phyloP scores from a whole-genome alignment of 1,140 invertebrate species.

The Heliconius eleuchia region DNA sequence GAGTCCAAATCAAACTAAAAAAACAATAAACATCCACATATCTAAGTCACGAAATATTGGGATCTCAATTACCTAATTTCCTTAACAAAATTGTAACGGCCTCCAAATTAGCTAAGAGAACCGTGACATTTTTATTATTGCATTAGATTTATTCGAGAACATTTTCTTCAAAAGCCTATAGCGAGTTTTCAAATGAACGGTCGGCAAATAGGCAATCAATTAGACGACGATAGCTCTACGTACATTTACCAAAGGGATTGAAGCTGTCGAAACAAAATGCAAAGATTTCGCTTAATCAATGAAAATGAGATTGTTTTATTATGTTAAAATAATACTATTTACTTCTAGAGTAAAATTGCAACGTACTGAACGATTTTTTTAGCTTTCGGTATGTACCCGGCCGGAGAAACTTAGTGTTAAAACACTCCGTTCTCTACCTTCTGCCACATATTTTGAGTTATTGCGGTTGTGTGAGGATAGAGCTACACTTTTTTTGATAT shows the following conservation, averaged over 20 bases:
- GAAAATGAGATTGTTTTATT: not conserved
- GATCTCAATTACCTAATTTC: not conserved
- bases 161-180: not conserved
- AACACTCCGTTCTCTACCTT: too few relatives aligned
- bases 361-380: too few relatives aligned
- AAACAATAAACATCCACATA: too few relatives aligned
- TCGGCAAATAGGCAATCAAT: too few relatives aligned
- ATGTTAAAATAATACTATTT: not conserved
- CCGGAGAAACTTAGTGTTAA: too few relatives aligned
- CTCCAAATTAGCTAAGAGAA: not conserved
- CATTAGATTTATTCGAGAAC: not conserved
- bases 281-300: not conserved
- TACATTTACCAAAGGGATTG: slow-evolving; percentile 6
- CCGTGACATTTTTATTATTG: slow-evolving; percentile 5
- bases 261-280: not conserved
- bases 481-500: too few relatives aligned
- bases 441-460: too few relatives aligned
- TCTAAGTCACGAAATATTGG: too few relatives aligned
- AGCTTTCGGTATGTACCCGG: too few relatives aligned
- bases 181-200: not conserved
- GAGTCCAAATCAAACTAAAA: too few relatives aligned
- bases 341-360: too few relatives aligned
- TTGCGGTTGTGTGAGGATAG: too few relatives aligned
- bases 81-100: not conserved
- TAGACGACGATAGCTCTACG: not conserved